Evolutionary conservation across 2,888 invertebrate species (phyloP).

Genomic region (Xestia sexstrigata): DNA sequence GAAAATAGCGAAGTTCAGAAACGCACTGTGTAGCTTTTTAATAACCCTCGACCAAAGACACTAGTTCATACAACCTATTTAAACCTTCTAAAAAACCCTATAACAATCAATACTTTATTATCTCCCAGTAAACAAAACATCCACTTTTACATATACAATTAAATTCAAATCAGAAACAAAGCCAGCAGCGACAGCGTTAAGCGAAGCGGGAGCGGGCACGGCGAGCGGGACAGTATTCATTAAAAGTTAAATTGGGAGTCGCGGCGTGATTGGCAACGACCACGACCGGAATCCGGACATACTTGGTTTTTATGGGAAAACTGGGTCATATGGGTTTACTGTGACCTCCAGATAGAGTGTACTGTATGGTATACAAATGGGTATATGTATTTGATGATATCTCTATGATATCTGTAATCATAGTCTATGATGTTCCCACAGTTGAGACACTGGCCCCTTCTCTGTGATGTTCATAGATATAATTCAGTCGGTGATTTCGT

Average conservation of each 20-base stretch:
- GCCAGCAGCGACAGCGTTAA: slow-evolving; percentile 22
- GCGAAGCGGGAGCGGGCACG: slow-evolving; percentile 10
- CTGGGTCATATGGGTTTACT: slow-evolving; percentile 27
- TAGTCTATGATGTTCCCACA: background rate
- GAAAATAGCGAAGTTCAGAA: too few species aligned
- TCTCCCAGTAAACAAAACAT: slow-evolving; percentile 45
- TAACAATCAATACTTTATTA: slow-evolving; percentile 19
- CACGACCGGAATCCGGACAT: slow-evolving; percentile 29
- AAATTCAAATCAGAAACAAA: slow-evolving; percentile 62
- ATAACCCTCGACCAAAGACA: background rate
- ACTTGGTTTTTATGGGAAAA: slow-evolving; percentile 55
- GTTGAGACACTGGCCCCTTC: background rate
- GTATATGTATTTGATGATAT: background rate
- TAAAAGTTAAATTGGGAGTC: slow-evolving; percentile 68
- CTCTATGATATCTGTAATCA: too few species aligned
- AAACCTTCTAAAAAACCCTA: slow-evolving; percentile 2
- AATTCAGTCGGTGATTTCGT: too few species aligned
- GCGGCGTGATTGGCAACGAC: slow-evolving; percentile 60
- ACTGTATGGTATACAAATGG: background rate
- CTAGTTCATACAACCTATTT: background rate
- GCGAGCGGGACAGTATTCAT: slow-evolving; percentile 53
- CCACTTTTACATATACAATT: slow-evolving; percentile 60
- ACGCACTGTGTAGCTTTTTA: too few species aligned
- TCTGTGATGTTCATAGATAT: too few species aligned
- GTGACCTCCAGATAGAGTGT: slow-evolving; percentile 1